Percentiles rank a stretch among this genome's conserved stretches.
Evolutionary conservation across 1,140 invertebrate genomes (phyloP).

Genomic region (Solenopsis fugax): DNA sequence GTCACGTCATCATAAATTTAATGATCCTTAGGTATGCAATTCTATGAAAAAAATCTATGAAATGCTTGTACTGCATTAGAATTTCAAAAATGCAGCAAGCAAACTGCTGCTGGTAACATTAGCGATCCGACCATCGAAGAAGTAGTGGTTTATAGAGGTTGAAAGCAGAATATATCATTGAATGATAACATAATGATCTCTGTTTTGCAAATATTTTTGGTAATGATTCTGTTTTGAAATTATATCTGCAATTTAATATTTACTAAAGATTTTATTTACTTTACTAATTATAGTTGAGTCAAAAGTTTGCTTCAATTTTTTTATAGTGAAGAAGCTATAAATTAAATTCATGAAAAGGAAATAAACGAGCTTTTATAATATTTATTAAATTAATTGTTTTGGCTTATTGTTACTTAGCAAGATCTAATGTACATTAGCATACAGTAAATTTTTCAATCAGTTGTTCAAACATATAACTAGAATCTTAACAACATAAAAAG

Average conservation of each 20-base stretch:
- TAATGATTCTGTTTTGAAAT: background rate
- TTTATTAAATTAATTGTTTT: background rate
- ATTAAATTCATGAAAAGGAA: background rate
- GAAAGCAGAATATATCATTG: background rate
- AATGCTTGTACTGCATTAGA: background rate
- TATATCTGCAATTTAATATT: background rate
- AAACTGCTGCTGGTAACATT: background rate
- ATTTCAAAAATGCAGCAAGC: background rate
- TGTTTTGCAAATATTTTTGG: background rate
- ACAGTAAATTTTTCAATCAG: background rate
- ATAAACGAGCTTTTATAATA: background rate
- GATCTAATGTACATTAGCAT: background rate
- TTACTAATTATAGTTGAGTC: background rate
- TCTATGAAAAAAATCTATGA: slow-evolving; percentile 35
- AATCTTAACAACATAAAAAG: background rate
- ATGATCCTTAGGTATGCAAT: slow-evolving; percentile 42
- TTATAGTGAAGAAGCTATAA: background rate
- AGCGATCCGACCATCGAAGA: slow-evolving; percentile 30
- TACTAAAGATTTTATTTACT: background rate
- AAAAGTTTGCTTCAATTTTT: background rate
- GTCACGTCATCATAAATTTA: background rate
- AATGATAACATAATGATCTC: slow-evolving; percentile 7
- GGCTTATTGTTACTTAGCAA: background rate
- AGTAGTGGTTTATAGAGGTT: background rate
- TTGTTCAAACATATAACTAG: background rate